Evolutionary conservation across 37 sponge, comb jelly and placozoan species (phyloP).

Genomic region (Chondrosia reniformis): DNA sequence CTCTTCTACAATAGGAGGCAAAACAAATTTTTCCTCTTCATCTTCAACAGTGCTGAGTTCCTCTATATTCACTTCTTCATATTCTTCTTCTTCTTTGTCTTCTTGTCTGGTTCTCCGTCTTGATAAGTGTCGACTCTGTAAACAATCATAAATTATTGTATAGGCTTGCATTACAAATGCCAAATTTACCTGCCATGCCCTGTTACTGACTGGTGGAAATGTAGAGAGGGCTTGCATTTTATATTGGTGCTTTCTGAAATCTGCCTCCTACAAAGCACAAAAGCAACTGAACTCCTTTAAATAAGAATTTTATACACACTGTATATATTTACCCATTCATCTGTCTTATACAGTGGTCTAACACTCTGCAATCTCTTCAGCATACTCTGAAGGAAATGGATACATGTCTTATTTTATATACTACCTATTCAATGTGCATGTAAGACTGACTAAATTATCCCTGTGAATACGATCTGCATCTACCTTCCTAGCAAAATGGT

Average conservation of each 20-base stretch:
- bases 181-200: not conserved
- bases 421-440: not conserved
- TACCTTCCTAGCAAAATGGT: constrained; percentile 36
- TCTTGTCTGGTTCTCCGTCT: too few species aligned
- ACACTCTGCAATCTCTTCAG: constrained; percentile 44
- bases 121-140: not conserved
- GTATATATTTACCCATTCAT: constrained; percentile 27
- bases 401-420: not conserved
- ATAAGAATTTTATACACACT: not conserved
- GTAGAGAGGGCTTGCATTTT: constrained; percentile 15
- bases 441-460: constrained; percentile 46
- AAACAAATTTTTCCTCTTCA: not conserved
- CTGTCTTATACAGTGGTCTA: constrained; percentile 50
- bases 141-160: not conserved
- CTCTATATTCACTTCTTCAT: too few species aligned
- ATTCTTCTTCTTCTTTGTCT: too few species aligned
- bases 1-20: constrained; percentile 2
- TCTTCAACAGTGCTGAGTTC: too few species aligned
- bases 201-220: constrained; percentile 36
- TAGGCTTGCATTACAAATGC: not conserved
- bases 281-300: not conserved
- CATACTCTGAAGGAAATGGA: constrained; percentile 19
- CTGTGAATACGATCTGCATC: constrained; percentile 31
- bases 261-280: constrained; percentile 34
- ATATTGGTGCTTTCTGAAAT: constrained; percentile 33